phyloP scores from a whole-genome alignment of 2,888 invertebrate genomes.

The Macaria notata region DNA sequence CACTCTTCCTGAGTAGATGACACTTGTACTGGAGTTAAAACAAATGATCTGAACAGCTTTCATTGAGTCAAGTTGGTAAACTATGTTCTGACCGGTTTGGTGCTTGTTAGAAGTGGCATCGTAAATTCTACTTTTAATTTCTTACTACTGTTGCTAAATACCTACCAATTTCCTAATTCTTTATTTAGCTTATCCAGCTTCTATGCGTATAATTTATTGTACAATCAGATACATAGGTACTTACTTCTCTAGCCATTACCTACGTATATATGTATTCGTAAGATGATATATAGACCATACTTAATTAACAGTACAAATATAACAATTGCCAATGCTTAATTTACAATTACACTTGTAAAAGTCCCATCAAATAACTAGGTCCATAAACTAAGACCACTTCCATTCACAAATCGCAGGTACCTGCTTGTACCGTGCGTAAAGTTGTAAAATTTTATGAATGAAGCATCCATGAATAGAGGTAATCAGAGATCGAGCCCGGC shows the following conservation, averaged over 20 bases:
- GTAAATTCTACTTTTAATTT: too few species aligned
- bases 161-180: too few species aligned
- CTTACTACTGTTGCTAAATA: too few species aligned
- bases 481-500: constrained; percentile 48
- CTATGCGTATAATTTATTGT: too few species aligned
- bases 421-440: constrained; percentile 46
- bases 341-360: background rate
- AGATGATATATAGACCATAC: too few species aligned
- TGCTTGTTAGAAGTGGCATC: background rate
- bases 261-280: too few species aligned
- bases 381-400: constrained; percentile 28
- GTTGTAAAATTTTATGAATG: constrained; percentile 69
- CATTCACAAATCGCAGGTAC: constrained; percentile 68
- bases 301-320: too few species aligned
- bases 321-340: too few species aligned
- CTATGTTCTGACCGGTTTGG: constrained; percentile 10
- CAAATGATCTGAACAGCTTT: constrained; percentile 30
- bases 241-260: too few species aligned
- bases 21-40: constrained; percentile 45
- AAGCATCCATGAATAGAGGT: constrained; percentile 54
- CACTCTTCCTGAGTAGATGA: constrained; percentile 31
- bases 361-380: background rate
- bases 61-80: constrained; percentile 34
- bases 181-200: too few species aligned
- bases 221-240: too few species aligned